Percentiles rank a stretch among this genome's conserved stretches.
phyloP scores from a whole-genome alignment of 2,888 invertebrate genomes.

The Erpobdella octoculata region DNA sequence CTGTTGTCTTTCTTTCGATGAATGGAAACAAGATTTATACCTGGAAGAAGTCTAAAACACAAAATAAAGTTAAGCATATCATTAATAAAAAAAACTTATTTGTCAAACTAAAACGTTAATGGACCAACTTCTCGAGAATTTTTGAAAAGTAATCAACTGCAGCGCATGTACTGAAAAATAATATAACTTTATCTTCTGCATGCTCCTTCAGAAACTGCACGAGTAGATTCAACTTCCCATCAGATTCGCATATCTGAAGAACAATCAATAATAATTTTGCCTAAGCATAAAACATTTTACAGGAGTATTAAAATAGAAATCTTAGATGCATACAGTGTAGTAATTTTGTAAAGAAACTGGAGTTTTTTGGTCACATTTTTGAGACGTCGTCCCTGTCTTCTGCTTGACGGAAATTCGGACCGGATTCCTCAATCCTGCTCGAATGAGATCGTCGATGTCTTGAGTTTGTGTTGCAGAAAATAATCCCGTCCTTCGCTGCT shows the following conservation, averaged over 20 bases:
- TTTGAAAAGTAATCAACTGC: constrained; percentile 85
- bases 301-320: background rate
- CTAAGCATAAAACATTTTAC: too few relatives aligned
- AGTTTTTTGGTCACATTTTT: constrained; percentile 46
- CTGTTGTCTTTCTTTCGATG: constrained; percentile 91
- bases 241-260: constrained; percentile 43
- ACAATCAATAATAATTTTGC: too few relatives aligned
- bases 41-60: constrained; percentile 53
- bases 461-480: constrained; percentile 98
- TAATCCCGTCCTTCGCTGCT: constrained; percentile 87
- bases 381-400: constrained; percentile 38
- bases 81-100: background rate
- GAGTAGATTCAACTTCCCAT: constrained; percentile 70
- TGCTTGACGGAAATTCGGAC: constrained; percentile 81
- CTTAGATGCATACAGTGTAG: constrained; percentile 61
- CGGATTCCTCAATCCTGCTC: constrained; percentile 88
- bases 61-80: background rate
- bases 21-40: constrained; percentile 62
- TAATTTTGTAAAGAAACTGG: constrained; percentile 61
- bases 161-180: constrained; percentile 90
- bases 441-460: constrained; percentile 77
- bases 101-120: background rate
- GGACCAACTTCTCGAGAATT: constrained; percentile 55
- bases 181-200: constrained; percentile 60
- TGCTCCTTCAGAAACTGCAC: constrained; percentile 67